These are phyloP conservation scores for Pilophorus perplexus DNA, from an alignment of 2,888 invertebrate genomes.

Conservation along the genomic window DNA sequence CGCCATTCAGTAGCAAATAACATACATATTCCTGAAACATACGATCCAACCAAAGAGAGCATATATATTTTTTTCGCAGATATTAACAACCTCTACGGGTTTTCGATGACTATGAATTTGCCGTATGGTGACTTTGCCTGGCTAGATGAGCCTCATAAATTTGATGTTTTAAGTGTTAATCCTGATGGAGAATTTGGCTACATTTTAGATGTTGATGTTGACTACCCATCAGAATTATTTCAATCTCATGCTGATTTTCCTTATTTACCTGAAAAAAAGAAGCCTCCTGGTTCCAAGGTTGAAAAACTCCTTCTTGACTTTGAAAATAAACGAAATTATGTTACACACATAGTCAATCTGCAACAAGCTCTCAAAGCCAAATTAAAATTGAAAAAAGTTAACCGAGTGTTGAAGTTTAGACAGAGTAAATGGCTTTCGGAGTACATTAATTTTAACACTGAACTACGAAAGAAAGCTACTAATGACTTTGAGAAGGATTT, in stretches of 20 bases:
- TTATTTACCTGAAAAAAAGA: slow-evolving; percentile 20
- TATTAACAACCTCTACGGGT: slow-evolving; percentile 42
- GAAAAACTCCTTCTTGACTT: slow-evolving; percentile 41
- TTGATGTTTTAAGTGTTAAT: slow-evolving; percentile 32
- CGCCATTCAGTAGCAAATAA: slow-evolving; percentile 10
- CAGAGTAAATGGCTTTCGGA: slow-evolving; percentile 50
- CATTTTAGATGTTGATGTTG: slow-evolving; percentile 40
- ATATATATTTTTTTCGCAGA: slow-evolving; percentile 22
- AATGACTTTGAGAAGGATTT: slow-evolving; percentile 52
- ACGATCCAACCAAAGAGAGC: not conserved
- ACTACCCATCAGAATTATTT: slow-evolving; percentile 40
- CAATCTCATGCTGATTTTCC: slow-evolving; percentile 33
- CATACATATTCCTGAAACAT: slow-evolving; percentile 13
- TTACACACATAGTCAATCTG: slow-evolving; percentile 1
- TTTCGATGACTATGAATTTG: slow-evolving; percentile 6
- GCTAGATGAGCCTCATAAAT: slow-evolving; percentile 18
- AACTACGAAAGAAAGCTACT: slow-evolving; percentile 46
- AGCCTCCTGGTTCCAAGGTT: slow-evolving; percentile 21
- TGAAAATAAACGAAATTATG: slow-evolving; percentile 20
- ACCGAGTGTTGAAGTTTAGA: slow-evolving; percentile 50
- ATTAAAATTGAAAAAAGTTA: slow-evolving; percentile 49
- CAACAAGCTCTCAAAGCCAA: slow-evolving; percentile 45
- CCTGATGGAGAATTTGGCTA: slow-evolving; percentile 34
- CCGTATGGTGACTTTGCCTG: slow-evolving; percentile 34
- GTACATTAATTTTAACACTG: slow-evolving; percentile 48